Conservation (phyloP, 2,888 invertebrate species). For the Conistra vaccinii region DNA sequence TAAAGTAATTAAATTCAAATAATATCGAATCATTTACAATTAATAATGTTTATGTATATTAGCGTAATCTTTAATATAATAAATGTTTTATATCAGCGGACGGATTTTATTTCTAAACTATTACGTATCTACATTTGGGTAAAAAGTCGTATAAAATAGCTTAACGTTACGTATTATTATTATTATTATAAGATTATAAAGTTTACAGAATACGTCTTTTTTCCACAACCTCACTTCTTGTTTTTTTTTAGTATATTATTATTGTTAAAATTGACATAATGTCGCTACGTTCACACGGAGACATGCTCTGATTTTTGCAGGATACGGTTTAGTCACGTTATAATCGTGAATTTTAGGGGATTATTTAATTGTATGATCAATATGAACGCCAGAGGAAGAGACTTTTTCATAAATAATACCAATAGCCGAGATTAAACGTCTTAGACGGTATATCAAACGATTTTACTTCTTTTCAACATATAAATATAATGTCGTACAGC, state of each 20-base stretch:
- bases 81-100: constrained; percentile 72
- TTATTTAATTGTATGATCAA: not conserved
- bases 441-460: not conserved
- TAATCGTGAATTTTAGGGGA: constrained; percentile 17
- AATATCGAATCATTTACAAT: constrained; percentile 68
- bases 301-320: no score
- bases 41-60: constrained; percentile 69
- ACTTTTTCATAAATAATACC: not conserved
- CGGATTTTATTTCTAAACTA: constrained; percentile 77
- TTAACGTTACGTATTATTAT: constrained; percentile 44
- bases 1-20: constrained; percentile 57
- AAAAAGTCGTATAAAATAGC: constrained; percentile 72
- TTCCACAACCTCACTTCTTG: constrained; percentile 44
- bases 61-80: constrained; percentile 73
- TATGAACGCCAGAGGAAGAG: not conserved
- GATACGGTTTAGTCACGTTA: no score
- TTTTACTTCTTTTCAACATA: not conserved
- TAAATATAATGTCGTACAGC: not conserved
- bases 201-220: constrained; percentile 51
- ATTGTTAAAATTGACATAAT: constrained; percentile 37
- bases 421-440: no score
- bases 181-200: constrained; percentile 36
- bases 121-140: constrained; percentile 86
- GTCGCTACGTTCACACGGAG: no score
- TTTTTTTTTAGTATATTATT: constrained; percentile 54